Percentiles rank a stretch among this genome's conserved stretches.
Conservation (phyloP, 2,113 vertebrate species). For the Protomyctophum bolini region DNA sequence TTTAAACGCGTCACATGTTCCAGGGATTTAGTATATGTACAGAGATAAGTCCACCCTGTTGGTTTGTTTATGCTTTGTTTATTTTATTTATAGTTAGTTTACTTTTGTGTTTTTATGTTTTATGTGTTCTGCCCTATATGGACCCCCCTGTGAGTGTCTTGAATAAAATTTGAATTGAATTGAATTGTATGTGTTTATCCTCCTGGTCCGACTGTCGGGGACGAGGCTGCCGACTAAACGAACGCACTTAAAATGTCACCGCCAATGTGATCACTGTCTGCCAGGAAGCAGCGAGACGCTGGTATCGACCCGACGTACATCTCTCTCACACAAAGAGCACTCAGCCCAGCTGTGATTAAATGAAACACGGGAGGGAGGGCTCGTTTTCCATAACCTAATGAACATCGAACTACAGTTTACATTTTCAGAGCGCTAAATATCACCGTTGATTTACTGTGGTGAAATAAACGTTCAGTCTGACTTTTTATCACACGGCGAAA, state of each 20-base stretch:
- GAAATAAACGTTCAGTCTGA: no score
- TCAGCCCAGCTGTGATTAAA: constrained; percentile 51
- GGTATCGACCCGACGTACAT: constrained; percentile 52
- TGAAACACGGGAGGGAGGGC: constrained; percentile 11
- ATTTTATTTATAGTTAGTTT: no score
- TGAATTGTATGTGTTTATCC: background rate
- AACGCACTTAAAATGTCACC: constrained; percentile 32
- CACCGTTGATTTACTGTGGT: constrained; percentile 14
- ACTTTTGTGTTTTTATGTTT: no score
- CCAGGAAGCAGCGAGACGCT: constrained; percentile 41
- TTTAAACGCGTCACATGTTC: no score
- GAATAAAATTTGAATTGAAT: background rate
- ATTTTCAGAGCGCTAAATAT: constrained; percentile 32
- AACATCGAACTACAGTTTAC: constrained; percentile 59
- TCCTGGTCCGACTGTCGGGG: constrained; percentile 11
- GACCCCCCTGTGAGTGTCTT: no score
- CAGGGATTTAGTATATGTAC: no score
- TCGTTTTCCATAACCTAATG: constrained; percentile 53
- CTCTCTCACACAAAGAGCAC: constrained; percentile 66
- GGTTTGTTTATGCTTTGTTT: no score
- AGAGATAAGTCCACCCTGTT: no score
- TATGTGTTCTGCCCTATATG: no score
- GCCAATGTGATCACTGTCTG: constrained; percentile 44
- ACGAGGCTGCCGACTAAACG: background rate
- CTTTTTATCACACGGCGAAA: no score